Evolutionary conservation across 2,113 vertebrate genomes (phyloP), one percentile per base, ranked within the genome.

Genomic region (Sorex fumeus): DNA sequence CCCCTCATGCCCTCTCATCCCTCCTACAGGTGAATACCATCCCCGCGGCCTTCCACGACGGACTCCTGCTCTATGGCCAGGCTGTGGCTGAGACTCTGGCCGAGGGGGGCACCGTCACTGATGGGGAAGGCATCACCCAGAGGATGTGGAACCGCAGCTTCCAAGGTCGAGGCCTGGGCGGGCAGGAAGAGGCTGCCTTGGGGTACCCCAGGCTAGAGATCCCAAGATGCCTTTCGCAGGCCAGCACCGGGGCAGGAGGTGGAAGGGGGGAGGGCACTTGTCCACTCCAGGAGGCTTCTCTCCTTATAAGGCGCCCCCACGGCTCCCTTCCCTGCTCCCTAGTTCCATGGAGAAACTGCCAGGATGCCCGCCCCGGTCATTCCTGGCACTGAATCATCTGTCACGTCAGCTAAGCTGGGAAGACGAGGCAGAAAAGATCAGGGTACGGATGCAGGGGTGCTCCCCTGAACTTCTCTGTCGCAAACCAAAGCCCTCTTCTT

Each of bases 81-180:
- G 98, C 98, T 0, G 95, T 97, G 84, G 96, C 96, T 0, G 98
- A 98, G 96, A 98, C 97, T 0, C 94, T 98, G 75, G 94, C 93
- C 18, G 93, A 32, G 0, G 98, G 97, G 0, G 98, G 98, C 21
- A 88, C 94, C 23, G 8, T 97, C 69, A 60, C 94, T 4, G 96
- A 98, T 0, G 97, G 97, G 57, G 89, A 96, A 0, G 88, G 91
- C 62, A n/a, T 98, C 94, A 98, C 97, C 2, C 95, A 50, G 27
- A 93, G 97, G 72, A 98, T 98, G 98, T 98, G 98, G 97, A 98
- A 98, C 95, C 96, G 98, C 6, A 98, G 97, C 50, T 98, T 98
- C 93, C 96, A 96, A 4, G 98, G 98, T 98, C 64, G 94, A 96
- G 2, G 16, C 11, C 64, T 13, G 25, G 76, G 83, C 30, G 53